phyloP scores from a whole-genome alignment of 2,113 vertebrate species.

The Scortum barcoo region DNA sequence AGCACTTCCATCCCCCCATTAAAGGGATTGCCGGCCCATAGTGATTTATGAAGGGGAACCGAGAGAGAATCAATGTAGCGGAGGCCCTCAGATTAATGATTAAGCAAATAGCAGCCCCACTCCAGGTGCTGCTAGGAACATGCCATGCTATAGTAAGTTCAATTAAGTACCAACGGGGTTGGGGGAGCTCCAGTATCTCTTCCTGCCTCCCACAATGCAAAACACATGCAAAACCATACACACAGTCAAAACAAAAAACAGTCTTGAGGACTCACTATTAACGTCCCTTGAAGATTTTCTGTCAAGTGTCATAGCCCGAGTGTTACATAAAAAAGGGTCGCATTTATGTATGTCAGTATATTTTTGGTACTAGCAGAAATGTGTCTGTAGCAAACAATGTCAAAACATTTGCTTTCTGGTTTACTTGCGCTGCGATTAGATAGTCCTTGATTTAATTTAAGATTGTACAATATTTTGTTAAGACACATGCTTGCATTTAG shows the following conservation, averaged over 20 bases:
- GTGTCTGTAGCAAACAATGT: background rate
- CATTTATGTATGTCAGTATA: background rate
- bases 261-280: background rate
- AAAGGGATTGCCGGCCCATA: slow-evolving; percentile 63
- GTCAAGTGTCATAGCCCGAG: slow-evolving; percentile 3
- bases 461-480: background rate
- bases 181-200: background rate
- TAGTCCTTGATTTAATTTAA: background rate
- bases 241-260: slow-evolving; percentile 5
- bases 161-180: slow-evolving; percentile 40
- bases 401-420: too few species aligned
- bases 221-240: slow-evolving; percentile 3
- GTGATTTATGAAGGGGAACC: slow-evolving; percentile 76
- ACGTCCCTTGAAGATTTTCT: background rate
- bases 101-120: slow-evolving; percentile 68
- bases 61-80: slow-evolving; percentile 72
- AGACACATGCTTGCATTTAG: background rate
- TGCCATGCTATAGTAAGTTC: slow-evolving; percentile 39
- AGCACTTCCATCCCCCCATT: slow-evolving; percentile 68
- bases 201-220: background rate
- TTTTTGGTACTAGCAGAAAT: background rate
- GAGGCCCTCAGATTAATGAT: slow-evolving; percentile 75
- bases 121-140: slow-evolving; percentile 50
- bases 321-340: background rate
- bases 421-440: background rate